Percentiles rank a stretch among this genome's conserved stretches.
Evolutionary conservation across 2,113 vertebrate genomes (phyloP).

Genomic region (Danio rerio): GRCz12tu NC_133182.1:29664501-29665000

Average conservation of each 20-base stretch:
- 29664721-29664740: conserved; percentile 64
- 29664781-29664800: conserved; percentile 19
- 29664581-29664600: conserved; percentile 18
- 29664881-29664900: background rate
- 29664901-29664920: background rate
- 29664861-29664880: background rate
- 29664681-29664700: conserved; percentile 66
- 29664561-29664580: conserved; percentile 27
- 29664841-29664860: background rate
- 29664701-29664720: conserved; percentile 58
- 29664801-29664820: background rate
- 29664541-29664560: conserved; percentile 13
- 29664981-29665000: background rate
- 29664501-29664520: background rate
- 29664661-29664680: conserved; percentile 48
- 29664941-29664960: background rate
- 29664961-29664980: background rate
- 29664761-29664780: conserved; percentile 57
- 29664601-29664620: conserved; percentile 18
- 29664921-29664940: background rate
- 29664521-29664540: background rate
- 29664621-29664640: background rate
- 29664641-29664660: conserved; percentile 3
- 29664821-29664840: conserved; percentile 15
- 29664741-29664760: conserved; percentile 70